Evolutionary conservation across 1,140 invertebrate genomes (phyloP), one percentile per base, ranked within the genome.

Genomic region (Atopsyche davidsoni): DNA sequence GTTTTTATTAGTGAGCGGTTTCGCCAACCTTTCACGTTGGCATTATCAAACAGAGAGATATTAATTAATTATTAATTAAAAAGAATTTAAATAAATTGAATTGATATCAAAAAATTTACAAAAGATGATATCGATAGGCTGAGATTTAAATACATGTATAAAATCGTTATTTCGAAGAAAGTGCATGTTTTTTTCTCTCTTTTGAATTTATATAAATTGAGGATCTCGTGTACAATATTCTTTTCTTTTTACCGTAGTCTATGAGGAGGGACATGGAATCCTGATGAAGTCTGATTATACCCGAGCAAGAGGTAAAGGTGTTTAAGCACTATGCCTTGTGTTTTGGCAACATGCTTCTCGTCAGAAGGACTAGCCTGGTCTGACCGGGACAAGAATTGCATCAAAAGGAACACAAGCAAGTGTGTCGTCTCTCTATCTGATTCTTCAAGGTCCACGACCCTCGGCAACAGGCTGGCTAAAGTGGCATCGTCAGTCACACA

Each of bases 341-440:
- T 85, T 68, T 85, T 88, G 1, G 74, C 73, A 13, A 83, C 65
- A 2, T 79, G 69, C 65, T 94, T 95, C 57, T 94, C 90, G 59
- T 95, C 92, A 1, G 81, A 83, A 3, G 88, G 88, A 67, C 81
- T 89, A 11, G 88, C 87, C 75, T 84, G 76, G 60, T 77, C 73
- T 1, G 73, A 71, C 57, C 86, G 76, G 0, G 89, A 92, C 58
- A 93, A 73, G 67, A 92, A 93, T 73, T 96, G 95, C 86, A 98
- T 96, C 2, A 99, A 78, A 4, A 99, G 78, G 63, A 96, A 93
- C 2, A 98, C 85, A n/a, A 98, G 72, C 14, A 97, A 75, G 69
- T 98, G 95, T 52, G 95, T 90, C 0, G 96, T 96, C 72, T 98
- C 93, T 62, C 88, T 83, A 64, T 99, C 96, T 14, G 89, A 81